Evolutionary conservation across 2,797 vertebrate genomes (phyloP), one percentile per base, ranked within the genome.

Genomic region (Channa striata): DNA sequence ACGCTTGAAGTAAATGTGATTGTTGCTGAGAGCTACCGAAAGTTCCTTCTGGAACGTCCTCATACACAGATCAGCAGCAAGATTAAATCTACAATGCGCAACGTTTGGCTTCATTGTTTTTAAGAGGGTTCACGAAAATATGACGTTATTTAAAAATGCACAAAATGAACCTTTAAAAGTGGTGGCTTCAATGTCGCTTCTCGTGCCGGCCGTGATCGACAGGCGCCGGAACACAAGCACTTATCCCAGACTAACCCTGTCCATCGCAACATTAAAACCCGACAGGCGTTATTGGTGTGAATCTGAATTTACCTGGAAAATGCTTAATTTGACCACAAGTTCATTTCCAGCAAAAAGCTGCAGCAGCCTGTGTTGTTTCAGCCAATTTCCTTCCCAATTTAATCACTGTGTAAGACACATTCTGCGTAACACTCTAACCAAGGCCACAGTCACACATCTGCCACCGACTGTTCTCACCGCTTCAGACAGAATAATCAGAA

Each of bases 401-500:
- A 77, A 57, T 50, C 52, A 34, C 16, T 51, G 44, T n/a, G 59
- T 23, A 64, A 37, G 52, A 64, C 46, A 59, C 51, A 5, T 17
- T 47, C 40, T 53, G 48, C 53, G 46, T 10, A 3, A 39, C 57
- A 67, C 33, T 7, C 23, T 0, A 57, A 59, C 57, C 53, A 21
- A 60, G 59, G 66, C 33, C 34, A 11, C n/a, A 5, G 40, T 19
- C 30, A 21, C 62, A 73, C 69, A 51, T 74, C 64, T 58, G 60
- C 56, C 68, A 42, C 44, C 6, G 57, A 74, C 71, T 49, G 51
- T 34, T 72, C 72, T 61, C 54, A 61, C 64, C 17, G 39, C 25
- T 70, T 8, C 43, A 83, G 77, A 75, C 59, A 72, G 53, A 67
- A 81, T 73, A 53, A 47, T 10, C n/a, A n/a, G n/a, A n/a, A n/a